phyloP scores from a whole-genome alignment of 2,888 invertebrate genomes.

The Operophtera brumata region DNA sequence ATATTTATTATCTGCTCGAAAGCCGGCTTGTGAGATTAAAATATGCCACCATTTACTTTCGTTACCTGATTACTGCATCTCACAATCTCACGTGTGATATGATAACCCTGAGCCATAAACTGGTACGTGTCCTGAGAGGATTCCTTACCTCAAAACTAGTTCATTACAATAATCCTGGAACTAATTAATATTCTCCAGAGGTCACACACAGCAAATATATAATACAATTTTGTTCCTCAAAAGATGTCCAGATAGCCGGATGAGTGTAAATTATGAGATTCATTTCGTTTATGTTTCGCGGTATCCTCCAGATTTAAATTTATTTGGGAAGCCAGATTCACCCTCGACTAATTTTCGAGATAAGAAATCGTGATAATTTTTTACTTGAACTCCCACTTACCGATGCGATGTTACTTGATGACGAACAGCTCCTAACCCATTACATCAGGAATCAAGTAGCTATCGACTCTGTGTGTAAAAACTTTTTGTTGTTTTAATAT shows the following conservation, averaged over 20 bases:
- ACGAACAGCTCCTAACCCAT: too few species aligned
- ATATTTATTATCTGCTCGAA: too few species aligned
- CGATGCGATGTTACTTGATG: too few species aligned
- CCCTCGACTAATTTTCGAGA: slow-evolving; percentile 57
- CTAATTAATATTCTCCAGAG: slow-evolving; percentile 57
- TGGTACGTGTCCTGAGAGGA: slow-evolving; percentile 13
- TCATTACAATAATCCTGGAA: slow-evolving; percentile 38
- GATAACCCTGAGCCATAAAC: slow-evolving; percentile 9
- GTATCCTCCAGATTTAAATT: slow-evolving; percentile 54
- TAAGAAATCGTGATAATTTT: slow-evolving; percentile 47
- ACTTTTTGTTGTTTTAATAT: too few species aligned
- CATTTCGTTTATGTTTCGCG: slow-evolving; percentile 51
- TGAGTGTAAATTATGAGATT: slow-evolving; percentile 43
- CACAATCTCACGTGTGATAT: slow-evolving; percentile 18
- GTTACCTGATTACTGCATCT: slow-evolving; percentile 10
- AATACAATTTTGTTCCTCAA: slow-evolving; percentile 11
- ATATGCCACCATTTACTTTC: too few species aligned
- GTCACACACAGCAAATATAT: slow-evolving; percentile 30
- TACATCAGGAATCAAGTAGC: too few species aligned
- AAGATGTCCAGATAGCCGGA: slow-evolving; percentile 16
- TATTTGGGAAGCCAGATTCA: slow-evolving; percentile 46
- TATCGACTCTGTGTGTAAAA: too few species aligned
- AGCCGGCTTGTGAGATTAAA: too few species aligned
- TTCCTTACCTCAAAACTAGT: slow-evolving; percentile 38
- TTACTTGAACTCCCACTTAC: too few species aligned